Conservation (phyloP, 2,797 vertebrate genomes). For the Percopsis omiscomaycus region DNA sequence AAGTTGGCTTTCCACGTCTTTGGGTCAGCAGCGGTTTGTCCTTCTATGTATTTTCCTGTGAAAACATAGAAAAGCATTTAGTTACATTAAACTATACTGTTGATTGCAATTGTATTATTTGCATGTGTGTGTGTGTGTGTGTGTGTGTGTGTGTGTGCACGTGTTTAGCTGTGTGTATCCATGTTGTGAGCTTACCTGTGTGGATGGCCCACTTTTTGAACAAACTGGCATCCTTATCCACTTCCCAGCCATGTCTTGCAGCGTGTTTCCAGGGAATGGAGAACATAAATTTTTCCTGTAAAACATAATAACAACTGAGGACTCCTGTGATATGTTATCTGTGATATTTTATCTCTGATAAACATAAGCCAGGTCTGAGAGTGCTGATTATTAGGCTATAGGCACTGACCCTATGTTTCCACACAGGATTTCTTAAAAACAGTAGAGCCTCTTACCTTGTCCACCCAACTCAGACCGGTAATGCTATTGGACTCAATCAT, state of each 20-base stretch:
- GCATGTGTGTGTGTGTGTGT: background rate
- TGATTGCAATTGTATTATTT: background rate
- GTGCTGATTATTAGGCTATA: no score
- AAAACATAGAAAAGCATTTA: slow-evolving; percentile 1
- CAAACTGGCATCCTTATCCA: slow-evolving; percentile 91
- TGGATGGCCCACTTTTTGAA: slow-evolving; percentile 95
- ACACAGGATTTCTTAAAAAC: no score
- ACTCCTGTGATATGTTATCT: background rate
- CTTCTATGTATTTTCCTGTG: slow-evolving; percentile 86
- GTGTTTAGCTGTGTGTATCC: background rate
- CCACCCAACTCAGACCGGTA: slow-evolving; percentile 72
- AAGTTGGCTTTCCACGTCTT: slow-evolving; percentile 99
- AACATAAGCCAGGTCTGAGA: no score
- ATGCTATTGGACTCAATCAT: slow-evolving; percentile 71
- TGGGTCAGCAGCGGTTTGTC: slow-evolving; percentile 80
- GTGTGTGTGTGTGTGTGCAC: background rate
- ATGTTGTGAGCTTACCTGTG: slow-evolving; percentile 82
- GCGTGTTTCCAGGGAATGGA: slow-evolving; percentile 97
- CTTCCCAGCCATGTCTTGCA: slow-evolving; percentile 93
- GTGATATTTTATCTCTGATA: no score
- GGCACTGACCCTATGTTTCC: no score
- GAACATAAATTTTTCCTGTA: slow-evolving; percentile 87
- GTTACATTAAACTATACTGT: background rate
- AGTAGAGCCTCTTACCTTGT: slow-evolving; percentile 66
- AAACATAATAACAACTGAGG: background rate